phyloP scores from a whole-genome alignment of 1,140 invertebrate genomes.

The Zaprionus taronus region DNA sequence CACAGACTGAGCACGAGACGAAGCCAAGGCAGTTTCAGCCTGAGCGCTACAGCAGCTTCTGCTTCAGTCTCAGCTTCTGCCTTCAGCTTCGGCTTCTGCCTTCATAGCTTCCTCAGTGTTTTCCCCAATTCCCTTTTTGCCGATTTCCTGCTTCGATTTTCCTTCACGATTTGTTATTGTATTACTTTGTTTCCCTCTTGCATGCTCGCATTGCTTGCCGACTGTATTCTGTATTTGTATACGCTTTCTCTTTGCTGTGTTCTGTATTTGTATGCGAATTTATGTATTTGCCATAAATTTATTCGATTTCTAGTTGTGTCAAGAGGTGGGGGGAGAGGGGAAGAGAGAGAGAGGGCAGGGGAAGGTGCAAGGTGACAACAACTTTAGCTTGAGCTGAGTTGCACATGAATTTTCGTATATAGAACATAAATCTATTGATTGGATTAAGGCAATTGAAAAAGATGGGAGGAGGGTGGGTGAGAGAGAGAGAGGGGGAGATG shows the following conservation, averaged over 20 bases:
- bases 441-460: neutral
- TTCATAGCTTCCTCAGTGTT: conserved; percentile 1
- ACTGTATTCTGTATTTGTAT: neutral
- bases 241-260: neutral
- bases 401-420: neutral
- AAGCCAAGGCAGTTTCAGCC: conserved; percentile 44
- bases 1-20: conserved; percentile 17
- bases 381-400: neutral
- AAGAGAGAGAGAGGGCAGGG: neutral
- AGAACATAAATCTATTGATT: neutral
- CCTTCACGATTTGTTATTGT: conserved; percentile 54
- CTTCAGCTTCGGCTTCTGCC: neutral
- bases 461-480: neutral
- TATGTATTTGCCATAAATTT: conserved; percentile 45
- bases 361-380: neutral
- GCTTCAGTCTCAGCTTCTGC: too few relatives aligned
- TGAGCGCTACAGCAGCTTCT: too few relatives aligned
- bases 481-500: neutral
- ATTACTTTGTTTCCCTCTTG: conserved; percentile 32
- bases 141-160: conserved; percentile 60
- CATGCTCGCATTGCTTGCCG: conserved; percentile 20
- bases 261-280: conserved; percentile 23
- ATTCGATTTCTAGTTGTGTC: conserved; percentile 31
- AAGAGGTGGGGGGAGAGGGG: neutral
- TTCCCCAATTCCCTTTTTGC: conserved; percentile 12